Conservation (phyloP, 1,140 invertebrate species). For the Bursaphelenchus mucronatus region DNA sequence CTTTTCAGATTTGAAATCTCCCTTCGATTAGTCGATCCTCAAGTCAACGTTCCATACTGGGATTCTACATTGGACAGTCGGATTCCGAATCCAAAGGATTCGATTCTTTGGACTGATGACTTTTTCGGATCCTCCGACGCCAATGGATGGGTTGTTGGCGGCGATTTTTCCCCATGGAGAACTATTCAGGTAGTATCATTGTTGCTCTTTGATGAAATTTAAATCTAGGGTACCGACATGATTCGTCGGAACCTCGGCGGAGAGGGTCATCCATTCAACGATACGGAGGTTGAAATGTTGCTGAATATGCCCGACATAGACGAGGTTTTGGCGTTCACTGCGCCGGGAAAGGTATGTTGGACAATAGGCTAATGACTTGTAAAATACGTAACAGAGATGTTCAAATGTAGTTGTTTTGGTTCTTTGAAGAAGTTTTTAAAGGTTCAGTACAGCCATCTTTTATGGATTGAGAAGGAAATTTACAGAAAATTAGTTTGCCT, state of each 20-base stretch:
- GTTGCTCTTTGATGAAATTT: neutral
- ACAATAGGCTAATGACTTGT: no score
- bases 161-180: slow-evolving; percentile 10
- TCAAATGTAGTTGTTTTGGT: no score
- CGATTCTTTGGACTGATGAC: slow-evolving; percentile 18
- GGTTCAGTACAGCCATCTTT: slow-evolving; percentile 1
- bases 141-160: neutral
- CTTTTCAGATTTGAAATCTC: slow-evolving; percentile 22
- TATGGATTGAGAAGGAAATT: neutral
- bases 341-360: slow-evolving; percentile 7
- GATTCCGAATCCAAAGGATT: slow-evolving; percentile 22
- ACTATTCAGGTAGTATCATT: neutral
- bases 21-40: slow-evolving; percentile 21
- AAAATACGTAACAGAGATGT: no score
- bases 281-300: slow-evolving; percentile 2
- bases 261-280: slow-evolving; percentile 15
- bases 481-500: no score
- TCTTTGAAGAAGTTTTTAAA: neutral
- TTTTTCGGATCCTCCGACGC: neutral
- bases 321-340: slow-evolving; percentile 12
- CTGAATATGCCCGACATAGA: slow-evolving; percentile 7
- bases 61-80: slow-evolving; percentile 13
- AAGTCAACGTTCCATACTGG: slow-evolving; percentile 19
- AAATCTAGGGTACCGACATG: slow-evolving; percentile 4
- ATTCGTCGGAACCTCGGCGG: slow-evolving; percentile 19